These are phyloP conservation scores for Nomada goodeniana DNA, from an alignment of 2,888 invertebrate species.

Conservation along the genomic window DNA sequence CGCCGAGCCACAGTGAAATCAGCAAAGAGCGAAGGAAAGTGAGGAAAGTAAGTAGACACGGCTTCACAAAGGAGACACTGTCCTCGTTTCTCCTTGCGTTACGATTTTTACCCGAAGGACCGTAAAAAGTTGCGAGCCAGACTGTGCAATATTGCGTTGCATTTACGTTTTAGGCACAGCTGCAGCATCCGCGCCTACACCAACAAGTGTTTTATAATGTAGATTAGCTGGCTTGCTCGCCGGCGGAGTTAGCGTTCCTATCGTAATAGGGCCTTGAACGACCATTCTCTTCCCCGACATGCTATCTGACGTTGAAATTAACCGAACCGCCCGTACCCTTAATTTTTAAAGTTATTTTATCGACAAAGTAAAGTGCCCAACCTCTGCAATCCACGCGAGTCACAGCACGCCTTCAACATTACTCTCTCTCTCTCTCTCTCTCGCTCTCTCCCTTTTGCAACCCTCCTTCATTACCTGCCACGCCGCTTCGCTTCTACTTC, in stretches of 20 bases:
- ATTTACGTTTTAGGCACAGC: constrained; percentile 64
- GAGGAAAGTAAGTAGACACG: too few relatives aligned
- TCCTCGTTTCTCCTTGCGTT: too few relatives aligned
- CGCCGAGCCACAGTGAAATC: too few relatives aligned
- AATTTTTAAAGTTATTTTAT: constrained; percentile 74
- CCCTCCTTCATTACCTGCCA: constrained; percentile 28
- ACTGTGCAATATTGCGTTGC: constrained; percentile 23
- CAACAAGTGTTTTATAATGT: constrained; percentile 69
- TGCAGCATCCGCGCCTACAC: constrained; percentile 48
- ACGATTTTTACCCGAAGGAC: not conserved
- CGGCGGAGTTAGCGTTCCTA: constrained; percentile 1
- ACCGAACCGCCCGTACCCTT: constrained; percentile 48
- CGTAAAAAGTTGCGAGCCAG: not conserved
- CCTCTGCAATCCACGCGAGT: constrained; percentile 21
- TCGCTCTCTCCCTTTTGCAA: not conserved
- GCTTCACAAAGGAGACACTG: too few relatives aligned
- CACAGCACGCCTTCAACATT: constrained; percentile 16
- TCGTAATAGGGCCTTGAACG: constrained; percentile 22
- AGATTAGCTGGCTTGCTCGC: constrained; percentile 55
- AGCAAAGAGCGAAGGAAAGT: too few relatives aligned
- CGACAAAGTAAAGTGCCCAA: constrained; percentile 48
- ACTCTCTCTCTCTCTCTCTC: not conserved
- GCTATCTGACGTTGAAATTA: constrained; percentile 57
- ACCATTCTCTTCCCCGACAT: not conserved
- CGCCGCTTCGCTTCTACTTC: constrained; percentile 28